Conservation (phyloP, 2,888 invertebrate species). For the Campoplex capitator region DNA sequence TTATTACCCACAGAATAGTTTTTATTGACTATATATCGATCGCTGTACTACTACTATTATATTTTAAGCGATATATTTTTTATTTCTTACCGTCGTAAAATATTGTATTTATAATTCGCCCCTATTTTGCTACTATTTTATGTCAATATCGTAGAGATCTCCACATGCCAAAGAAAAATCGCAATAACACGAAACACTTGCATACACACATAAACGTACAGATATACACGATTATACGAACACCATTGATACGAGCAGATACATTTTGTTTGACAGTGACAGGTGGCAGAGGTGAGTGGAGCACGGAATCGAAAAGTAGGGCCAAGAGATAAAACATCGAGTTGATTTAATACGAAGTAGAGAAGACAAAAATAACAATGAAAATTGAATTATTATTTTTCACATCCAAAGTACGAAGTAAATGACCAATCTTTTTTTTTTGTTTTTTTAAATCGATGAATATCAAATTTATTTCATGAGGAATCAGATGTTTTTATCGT, state of each 20-base stretch:
- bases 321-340: constrained; percentile 22
- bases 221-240: constrained; percentile 31
- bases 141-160: constrained; percentile 78
- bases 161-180: constrained; percentile 79
- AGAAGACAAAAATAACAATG: not conserved
- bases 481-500: not conserved
- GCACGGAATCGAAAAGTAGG: constrained; percentile 48
- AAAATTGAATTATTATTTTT: not conserved
- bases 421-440: no score
- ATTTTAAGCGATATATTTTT: constrained; percentile 65
- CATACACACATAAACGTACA: no score
- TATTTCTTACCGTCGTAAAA: constrained; percentile 66
- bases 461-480: not conserved
- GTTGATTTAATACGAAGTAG: constrained; percentile 11
- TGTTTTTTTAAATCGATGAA: not conserved
- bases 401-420: no score
- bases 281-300: constrained; percentile 62
- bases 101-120: constrained; percentile 65
- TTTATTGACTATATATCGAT: constrained; percentile 56
- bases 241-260: constrained; percentile 5
- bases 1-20: constrained; percentile 40
- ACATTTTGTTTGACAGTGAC: constrained; percentile 43
- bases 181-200: constrained; percentile 68
- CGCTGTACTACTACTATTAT: constrained; percentile 54
- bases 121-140: constrained; percentile 68